Conservation (phyloP, 2,888 invertebrate genomes). For the Amorpha juglandis region DNA sequence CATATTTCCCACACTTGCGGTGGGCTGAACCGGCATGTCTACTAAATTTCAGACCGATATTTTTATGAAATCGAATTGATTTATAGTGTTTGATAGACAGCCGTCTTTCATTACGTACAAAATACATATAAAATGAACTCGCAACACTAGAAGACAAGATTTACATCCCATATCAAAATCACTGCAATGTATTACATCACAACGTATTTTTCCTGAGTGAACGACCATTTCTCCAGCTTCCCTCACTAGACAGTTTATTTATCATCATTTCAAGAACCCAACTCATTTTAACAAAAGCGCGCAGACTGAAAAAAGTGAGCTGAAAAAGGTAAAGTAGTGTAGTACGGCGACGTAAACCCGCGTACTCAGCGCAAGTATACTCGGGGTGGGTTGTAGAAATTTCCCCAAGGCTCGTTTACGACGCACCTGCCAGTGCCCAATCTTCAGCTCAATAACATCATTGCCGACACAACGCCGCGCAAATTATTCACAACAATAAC, state of each 20-base stretch:
- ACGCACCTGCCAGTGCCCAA: slow-evolving; percentile 55
- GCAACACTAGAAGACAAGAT: not conserved
- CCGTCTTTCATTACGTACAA: not conserved
- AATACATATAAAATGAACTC: no score
- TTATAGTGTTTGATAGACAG: slow-evolving; percentile 52
- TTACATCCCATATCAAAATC: not conserved
- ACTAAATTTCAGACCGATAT: slow-evolving; percentile 73
- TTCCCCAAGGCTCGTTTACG: slow-evolving; percentile 74
- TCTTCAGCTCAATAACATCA: slow-evolving; percentile 56
- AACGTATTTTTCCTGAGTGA: not conserved
- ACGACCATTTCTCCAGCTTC: not conserved
- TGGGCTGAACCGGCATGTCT: slow-evolving; percentile 55
- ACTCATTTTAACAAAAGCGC: slow-evolving; percentile 35
- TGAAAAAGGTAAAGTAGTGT: slow-evolving; percentile 46
- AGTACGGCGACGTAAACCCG: slow-evolving; percentile 49
- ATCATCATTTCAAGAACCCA: slow-evolving; percentile 20
- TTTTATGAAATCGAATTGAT: slow-evolving; percentile 73
- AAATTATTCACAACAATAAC: slow-evolving; percentile 62
- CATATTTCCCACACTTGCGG: slow-evolving; percentile 73
- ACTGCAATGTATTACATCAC: not conserved
- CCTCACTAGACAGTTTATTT: slow-evolving; percentile 19
- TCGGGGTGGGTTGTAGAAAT: slow-evolving; percentile 50
- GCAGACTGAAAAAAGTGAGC: slow-evolving; percentile 24
- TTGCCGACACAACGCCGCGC: slow-evolving; percentile 47
- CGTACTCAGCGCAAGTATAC: slow-evolving; percentile 63